Conservation (phyloP, 2,797 vertebrate genomes). For the Sebastes miniatus region DNA sequence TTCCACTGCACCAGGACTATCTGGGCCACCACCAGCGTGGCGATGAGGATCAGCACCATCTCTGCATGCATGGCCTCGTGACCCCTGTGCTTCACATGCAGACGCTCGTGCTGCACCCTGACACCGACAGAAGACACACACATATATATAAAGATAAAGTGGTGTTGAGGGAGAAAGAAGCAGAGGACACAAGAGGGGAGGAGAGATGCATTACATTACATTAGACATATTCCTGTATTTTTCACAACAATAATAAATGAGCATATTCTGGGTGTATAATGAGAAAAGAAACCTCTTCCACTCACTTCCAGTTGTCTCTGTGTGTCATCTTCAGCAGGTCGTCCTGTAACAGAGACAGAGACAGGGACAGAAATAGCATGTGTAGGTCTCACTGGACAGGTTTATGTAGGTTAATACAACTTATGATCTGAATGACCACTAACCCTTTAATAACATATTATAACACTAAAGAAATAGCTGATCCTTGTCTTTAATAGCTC, state of each 20-base stretch:
- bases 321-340: conserved; percentile 74
- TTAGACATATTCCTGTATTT: too few relatives aligned
- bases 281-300: not conserved
- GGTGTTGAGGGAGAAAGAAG: not conserved
- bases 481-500: not conserved
- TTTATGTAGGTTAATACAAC: conserved; percentile 14
- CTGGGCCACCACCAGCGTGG: conserved; percentile 75
- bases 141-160: too few relatives aligned
- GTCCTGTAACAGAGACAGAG: conserved; percentile 45
- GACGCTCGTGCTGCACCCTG: conserved; percentile 77
- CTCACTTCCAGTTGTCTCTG: conserved; percentile 70
- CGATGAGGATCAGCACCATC: conserved; percentile 82
- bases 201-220: not conserved
- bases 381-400: conserved; percentile 4
- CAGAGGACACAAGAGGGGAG: not conserved
- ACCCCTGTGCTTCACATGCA: conserved; percentile 69
- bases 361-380: conserved; percentile 40
- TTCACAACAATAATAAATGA: rapidly evolving
- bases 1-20: conserved; percentile 82
- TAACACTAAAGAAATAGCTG: too few relatives aligned
- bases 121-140: too few relatives aligned
- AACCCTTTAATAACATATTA: rapidly evolving
- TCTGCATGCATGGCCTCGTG: conserved; percentile 79
- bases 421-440: rapidly evolving
- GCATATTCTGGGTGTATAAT: not conserved